A percentile compares a stretch with the other conserved stretches of the same genome.
phyloP scores from a whole-genome alignment of 2,113 vertebrate genomes.

The Leuciscus idus region DNA sequence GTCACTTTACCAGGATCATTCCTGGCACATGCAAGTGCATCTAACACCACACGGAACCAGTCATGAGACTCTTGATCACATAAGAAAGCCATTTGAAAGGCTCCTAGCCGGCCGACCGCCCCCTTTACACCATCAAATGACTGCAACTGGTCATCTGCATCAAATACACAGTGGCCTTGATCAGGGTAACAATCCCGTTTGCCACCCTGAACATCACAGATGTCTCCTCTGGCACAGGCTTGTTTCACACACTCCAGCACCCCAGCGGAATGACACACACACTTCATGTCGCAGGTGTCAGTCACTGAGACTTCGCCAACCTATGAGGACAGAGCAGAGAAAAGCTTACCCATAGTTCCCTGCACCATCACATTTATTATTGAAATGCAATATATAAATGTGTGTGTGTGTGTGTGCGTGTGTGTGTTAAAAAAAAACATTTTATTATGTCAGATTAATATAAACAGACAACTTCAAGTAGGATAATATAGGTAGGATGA shows the following conservation, averaged over 20 bases:
- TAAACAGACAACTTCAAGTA: too few species aligned
- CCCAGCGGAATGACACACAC: slow-evolving; percentile 66
- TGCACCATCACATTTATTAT: too few species aligned
- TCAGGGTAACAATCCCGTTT: slow-evolving; percentile 61
- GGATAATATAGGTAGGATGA: background rate
- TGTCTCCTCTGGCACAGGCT: slow-evolving; percentile 54
- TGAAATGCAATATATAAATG: background rate
- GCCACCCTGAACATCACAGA: slow-evolving; percentile 64
- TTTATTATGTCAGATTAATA: background rate
- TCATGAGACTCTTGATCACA: slow-evolving; percentile 53
- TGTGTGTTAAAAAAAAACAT: too few species aligned
- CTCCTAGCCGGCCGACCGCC: slow-evolving; percentile 52
- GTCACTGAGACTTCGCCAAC: slow-evolving; percentile 63
- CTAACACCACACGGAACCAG: slow-evolving; percentile 77
- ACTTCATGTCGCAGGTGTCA: slow-evolving; percentile 62
- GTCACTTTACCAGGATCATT: slow-evolving; percentile 33
- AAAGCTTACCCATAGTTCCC: too few species aligned
- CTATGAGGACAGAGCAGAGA: slow-evolving; percentile 56
- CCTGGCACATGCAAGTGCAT: slow-evolving; percentile 61
- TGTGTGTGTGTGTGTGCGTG: background rate
- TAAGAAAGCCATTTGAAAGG: slow-evolving; percentile 69
- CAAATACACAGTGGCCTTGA: slow-evolving; percentile 64
- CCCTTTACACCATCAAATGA: slow-evolving; percentile 70
- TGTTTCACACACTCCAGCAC: slow-evolving; percentile 62
- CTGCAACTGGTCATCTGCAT: slow-evolving; percentile 48